Evolutionary conservation across 2,797 vertebrate genomes (phyloP), one percentile per base, ranked within the genome.

Genomic region (Momotus momota): DNA sequence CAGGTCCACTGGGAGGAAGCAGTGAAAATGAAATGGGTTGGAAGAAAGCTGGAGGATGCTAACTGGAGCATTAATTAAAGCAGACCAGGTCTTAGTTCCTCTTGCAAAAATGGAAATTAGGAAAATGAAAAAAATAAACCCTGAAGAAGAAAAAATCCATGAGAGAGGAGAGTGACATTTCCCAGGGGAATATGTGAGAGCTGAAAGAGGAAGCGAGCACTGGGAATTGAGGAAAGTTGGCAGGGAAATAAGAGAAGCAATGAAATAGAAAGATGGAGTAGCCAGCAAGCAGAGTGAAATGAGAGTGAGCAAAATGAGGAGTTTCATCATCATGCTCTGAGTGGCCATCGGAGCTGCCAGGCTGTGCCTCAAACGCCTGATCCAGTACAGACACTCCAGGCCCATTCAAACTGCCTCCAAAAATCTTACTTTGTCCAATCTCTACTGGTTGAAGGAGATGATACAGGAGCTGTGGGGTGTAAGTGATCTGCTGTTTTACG

Each of bases 41-140:
- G 73, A 84, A 79, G 64, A 88, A 95, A 58, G 40, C 81, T 88
- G 31, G 88, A 89, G 82, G 55, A 84, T 78, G 75, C 31, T 31
- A 75, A 80, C 18, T 82, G 49, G 55, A 90, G 65, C n/a, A 43
- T 58, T 96, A 94, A 96, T 92, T 97, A 95, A 83, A 73, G 60
- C 17, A 77, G 62, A 86, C 52, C 48, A 82, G 40, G 82, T 92
- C 83, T 86, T 71, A 49, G 45, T 81, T 95, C 52, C 92, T 95
- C 77, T 92, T 40, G 54, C 72, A 86, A 69, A 86, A 86, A 87
- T 81, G 82, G 73, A 91, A 93, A 83, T 83, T 27, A 27, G 22
- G 8, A 10, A 12, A 31, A 22, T 23, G 40, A 45, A 16, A 29
- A 29, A 2, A 8, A 7, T 12, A 62, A 82, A 46, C 60, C 71